These are phyloP conservation scores for Hycleus cichorii DNA, from an alignment of 1,140 invertebrate species.

Conservation along the genomic window DNA sequence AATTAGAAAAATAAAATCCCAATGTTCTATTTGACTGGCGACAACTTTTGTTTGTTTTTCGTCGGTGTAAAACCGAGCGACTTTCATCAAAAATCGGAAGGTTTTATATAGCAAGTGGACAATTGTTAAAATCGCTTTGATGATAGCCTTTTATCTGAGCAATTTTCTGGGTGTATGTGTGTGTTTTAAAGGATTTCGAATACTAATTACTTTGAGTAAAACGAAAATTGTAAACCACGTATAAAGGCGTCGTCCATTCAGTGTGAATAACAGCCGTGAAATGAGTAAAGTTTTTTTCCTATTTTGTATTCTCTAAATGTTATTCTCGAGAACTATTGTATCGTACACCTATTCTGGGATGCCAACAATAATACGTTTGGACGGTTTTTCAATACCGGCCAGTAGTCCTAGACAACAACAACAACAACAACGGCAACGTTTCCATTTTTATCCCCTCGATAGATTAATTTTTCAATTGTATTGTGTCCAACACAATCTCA, in stretches of 20 bases:
- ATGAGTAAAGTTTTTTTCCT: constrained; percentile 19
- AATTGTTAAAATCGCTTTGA: too few species aligned
- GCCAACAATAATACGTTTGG: constrained; percentile 14
- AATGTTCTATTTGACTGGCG: constrained; percentile 7
- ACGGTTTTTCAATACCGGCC: constrained; percentile 1
- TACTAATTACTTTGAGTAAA: constrained; percentile 9
- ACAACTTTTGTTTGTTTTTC: background rate
- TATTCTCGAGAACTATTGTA: constrained; percentile 11
- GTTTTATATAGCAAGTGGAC: too few species aligned
- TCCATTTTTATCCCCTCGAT: background rate
- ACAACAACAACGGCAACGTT: too few species aligned
- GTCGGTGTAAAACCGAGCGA: too few species aligned
- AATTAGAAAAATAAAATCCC: background rate
- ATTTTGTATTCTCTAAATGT: background rate
- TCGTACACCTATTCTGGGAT: constrained; percentile 8
- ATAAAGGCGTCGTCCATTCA: constrained; percentile 17
- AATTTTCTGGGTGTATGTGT: background rate
- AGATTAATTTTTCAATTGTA: constrained; percentile 6
- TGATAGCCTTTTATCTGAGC: too few species aligned
- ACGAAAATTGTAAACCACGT: constrained; percentile 12
- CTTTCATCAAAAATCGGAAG: too few species aligned
- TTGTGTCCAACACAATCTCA: too few species aligned
- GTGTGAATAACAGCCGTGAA: constrained; percentile 23
- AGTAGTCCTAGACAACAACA: background rate
- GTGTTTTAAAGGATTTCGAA: constrained; percentile 5